phyloP scores from a whole-genome alignment of 2,797 vertebrate species.

The Coccyzus lansbergi region DNA sequence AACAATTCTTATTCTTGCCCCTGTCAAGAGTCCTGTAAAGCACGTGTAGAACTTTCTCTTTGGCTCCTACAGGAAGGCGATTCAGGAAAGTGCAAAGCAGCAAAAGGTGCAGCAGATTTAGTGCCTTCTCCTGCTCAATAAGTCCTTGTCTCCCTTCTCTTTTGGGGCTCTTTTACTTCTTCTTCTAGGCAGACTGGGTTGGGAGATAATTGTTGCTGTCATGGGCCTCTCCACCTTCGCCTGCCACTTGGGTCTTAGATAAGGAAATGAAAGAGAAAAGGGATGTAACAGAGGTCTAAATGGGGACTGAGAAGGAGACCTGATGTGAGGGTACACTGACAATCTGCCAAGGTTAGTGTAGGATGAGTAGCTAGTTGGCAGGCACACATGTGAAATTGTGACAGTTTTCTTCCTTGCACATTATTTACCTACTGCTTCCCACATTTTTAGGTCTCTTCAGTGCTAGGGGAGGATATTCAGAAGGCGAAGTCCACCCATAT shows the following conservation, averaged over 20 bases:
- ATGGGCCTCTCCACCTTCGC: background rate
- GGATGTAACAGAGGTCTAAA: background rate
- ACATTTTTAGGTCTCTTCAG: background rate
- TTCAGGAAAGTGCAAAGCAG: background rate
- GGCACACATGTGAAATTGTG: background rate
- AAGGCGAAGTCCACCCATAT: background rate
- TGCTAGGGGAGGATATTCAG: background rate
- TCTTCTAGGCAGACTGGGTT: background rate
- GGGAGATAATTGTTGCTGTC: background rate
- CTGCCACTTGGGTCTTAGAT: background rate
- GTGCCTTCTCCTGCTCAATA: fast-evolving
- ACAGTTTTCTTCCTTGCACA: background rate
- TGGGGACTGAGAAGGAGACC: background rate
- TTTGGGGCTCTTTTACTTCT: background rate
- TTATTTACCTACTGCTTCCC: background rate
- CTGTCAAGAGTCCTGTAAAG: background rate
- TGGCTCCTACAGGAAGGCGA: background rate
- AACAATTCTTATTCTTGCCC: background rate
- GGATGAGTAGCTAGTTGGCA: background rate
- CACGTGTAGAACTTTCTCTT: background rate
- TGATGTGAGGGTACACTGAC: background rate
- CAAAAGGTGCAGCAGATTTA: background rate
- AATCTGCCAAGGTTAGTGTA: background rate
- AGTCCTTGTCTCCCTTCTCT: background rate
- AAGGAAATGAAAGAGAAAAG: background rate